Base-by-base conservation (phyloP, 2,113 vertebrate species). In the Xiphias gladius region DNA sequence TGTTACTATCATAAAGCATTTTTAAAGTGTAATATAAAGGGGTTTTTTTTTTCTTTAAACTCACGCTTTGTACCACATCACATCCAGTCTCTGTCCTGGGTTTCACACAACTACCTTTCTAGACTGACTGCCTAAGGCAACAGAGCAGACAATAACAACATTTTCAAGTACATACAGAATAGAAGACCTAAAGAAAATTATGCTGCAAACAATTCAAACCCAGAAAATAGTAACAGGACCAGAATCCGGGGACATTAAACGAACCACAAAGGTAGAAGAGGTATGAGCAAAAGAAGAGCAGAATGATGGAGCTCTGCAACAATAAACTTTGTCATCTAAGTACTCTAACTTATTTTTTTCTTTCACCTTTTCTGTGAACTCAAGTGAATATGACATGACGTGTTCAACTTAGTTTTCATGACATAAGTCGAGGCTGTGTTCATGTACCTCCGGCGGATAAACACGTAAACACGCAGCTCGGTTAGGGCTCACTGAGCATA, bases 241-340 rank as follows among this genome's bases (percentile, higher is more conserved):
- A 66, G 48, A 73, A 62, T 74, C 63, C 73, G 48, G 20, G 83
- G 48, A 70, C 35, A 73, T 73, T 73, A 46, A 83, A 74, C 30
- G 78, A 57, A 73, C 4, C 1, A 19, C 2, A 75, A 69, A 67
- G 28, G 71, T 55, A 46, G 10, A 75, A 41, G 32, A 66, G 64
- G 30, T 48, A 35, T 2, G 52, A 6, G 22, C 4, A 50, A 35
- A 12, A 48, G 46, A 50, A n/a, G 50, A 9, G 26, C 54, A 35
- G 43, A 65, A 32, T 30, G 11, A 62, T n/a, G 48, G 41, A 46
- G 73, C 30, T 26, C 37, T 39, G 41, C 54, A 37, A 37, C 35
- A 30, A 9, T 24, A 73, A 68, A 67, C 32, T 12, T 37, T 46
- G 48, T 19, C 20, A 26, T 41, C 37, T 32, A 39, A 30, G 63